Conservation (phyloP, 2,797 vertebrate genomes). For the Dipus sagitta region DNA sequence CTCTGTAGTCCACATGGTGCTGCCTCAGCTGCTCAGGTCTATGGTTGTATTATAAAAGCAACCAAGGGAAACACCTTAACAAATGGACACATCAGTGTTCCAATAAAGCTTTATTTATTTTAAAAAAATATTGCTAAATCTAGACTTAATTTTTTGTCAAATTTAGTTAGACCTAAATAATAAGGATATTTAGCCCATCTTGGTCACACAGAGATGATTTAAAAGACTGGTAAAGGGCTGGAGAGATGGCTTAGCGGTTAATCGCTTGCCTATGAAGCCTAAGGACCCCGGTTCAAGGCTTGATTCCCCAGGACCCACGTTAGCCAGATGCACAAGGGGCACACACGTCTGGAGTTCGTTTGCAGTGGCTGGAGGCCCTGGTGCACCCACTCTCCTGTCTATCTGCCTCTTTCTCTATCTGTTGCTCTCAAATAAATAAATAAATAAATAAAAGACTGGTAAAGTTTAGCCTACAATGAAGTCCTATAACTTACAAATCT, state of each 20-base stretch:
- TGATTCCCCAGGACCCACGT: too few relatives aligned
- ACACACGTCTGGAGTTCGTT: too few relatives aligned
- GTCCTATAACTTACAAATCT: background rate
- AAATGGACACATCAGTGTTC: background rate
- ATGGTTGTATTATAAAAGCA: background rate
- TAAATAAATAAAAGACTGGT: background rate
- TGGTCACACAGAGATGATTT: background rate
- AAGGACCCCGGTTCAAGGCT: too few relatives aligned
- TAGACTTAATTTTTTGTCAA: background rate
- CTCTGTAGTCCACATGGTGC: too few relatives aligned
- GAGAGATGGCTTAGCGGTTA: too few relatives aligned
- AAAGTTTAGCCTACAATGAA: background rate
- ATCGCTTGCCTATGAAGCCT: too few relatives aligned
- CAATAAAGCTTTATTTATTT: constrained; percentile 45
- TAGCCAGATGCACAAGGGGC: too few relatives aligned
- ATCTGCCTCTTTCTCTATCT: too few relatives aligned
- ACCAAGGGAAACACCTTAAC: background rate
- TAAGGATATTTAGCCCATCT: background rate
- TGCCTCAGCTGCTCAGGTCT: background rate
- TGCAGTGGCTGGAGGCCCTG: too few relatives aligned
- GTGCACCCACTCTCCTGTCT: too few relatives aligned
- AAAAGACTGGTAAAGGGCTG: background rate
- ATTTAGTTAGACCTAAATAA: background rate
- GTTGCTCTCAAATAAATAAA: too few relatives aligned
- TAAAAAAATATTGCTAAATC: background rate